Base-by-base conservation (phyloP, 2,113 vertebrate genomes). In the Oophaga pumilio region DNA sequence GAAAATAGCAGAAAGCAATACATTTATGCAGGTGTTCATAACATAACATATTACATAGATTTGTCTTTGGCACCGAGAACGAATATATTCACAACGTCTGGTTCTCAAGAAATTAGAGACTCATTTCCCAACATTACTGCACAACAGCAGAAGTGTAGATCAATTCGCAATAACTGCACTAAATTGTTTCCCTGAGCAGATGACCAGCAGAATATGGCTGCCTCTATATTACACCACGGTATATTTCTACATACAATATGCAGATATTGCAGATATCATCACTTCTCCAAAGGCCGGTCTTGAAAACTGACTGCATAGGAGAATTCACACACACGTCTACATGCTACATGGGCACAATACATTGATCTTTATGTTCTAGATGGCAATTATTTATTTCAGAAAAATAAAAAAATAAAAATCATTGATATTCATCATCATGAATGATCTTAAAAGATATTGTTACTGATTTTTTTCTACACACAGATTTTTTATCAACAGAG, bases 11-110 rank as follows among this genome's bases (percentile, higher is more conserved):
- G n/a, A 69, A n/a, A 69, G 62, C 59, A 83, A 53, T 14, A 83
- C 49, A 83, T 83, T 66, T 24, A 64, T 82, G 60, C 4, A 66
- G 80, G 62, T 33, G 57, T 62, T 53, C 22, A 56, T 33, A 71
- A 84, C 50, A 85, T 74, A 74, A 59, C 68, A 74, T 74, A 85
- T 82, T 82, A 68, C 43, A 82, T 26, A 82, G 60, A 82, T 68
- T 82, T 82, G 60, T 83, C 81, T 68, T 24, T 53, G n/a, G 62
- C 50, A 53, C 15, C 52, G 49, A 66, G n/a, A 26, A 14, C 50
- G 62, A 82, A 52, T 68, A 8, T 26, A 82, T 68, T 82, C 68
- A 82, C 49, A n/a, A 64, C 68, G 80, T 22, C 22, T 64, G 7
- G 66, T 15, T 83, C 43, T 68, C n/a, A 28, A 33, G 56, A 43